Evolutionary conservation across 2,113 vertebrate genomes (phyloP), one percentile per base, ranked within the genome.

Genomic region (Lepisosteus oculatus): DNA sequence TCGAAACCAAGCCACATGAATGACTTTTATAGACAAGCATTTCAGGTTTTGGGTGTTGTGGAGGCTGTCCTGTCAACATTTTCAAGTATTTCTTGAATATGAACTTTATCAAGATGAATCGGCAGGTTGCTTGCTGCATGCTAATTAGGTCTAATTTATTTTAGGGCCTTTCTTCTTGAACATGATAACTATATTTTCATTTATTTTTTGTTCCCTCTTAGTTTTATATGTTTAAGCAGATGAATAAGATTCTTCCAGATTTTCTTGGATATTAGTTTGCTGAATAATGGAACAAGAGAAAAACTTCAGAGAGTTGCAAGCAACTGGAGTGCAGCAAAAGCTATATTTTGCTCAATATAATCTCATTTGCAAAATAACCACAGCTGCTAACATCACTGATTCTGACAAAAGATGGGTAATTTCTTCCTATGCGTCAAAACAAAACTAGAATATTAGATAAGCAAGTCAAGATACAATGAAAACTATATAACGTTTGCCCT

Each of bases 1-100:
- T 81, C 67, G 8, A 82, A 89, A 83, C 78, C 85, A 86, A 82
- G 86, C 72, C 83, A 84, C 79, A 71, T 88, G 85, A 89, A 89
- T 69, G 75, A 45, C 43, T 82, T 79, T 85, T 75, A 76, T 76
- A 85, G 90, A 87, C 85, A 88, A 86, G 73, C 79, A 83, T 86
- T 81, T 89, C 77, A 83, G 74, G 83, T 80, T 82, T 70, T 79
- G 78, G 84, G 78, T 78, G 73, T 69, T 72, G 75, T 69, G 83
- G 85, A 88, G 88, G 84, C 77, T 73, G 79, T 80, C 83, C 83
- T 73, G 67, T 82, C 83, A 82, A 80, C 83, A 81, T 74, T 80
- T 86, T 83, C 82, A 79, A 67, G 65, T 68, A 69, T 81, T 76
- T 74, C 81, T 78, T 85, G 86, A 88, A 79, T 82, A 84, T 83